A percentile compares a stretch with the other conserved stretches of the same genome.
Evolutionary conservation across 2,797 vertebrate genomes (phyloP).

Genomic region (Sebastes diaconus): DNA sequence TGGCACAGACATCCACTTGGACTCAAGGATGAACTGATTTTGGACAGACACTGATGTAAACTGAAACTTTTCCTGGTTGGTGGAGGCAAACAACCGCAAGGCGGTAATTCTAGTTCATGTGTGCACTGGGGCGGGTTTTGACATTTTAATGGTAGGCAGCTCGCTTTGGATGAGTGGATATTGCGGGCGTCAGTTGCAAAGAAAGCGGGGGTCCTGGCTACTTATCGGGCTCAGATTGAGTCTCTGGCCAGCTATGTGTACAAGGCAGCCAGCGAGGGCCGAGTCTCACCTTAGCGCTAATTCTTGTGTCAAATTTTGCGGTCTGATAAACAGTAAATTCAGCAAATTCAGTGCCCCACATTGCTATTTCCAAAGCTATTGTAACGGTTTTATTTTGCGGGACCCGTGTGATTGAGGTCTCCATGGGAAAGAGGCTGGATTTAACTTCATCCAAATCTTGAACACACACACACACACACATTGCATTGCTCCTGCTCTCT

Average conservation of each 20-base stretch:
- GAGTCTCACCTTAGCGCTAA: conserved; percentile 86
- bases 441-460: neutral
- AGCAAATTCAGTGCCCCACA: neutral
- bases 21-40: too few relatives aligned
- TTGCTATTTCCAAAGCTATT: neutral
- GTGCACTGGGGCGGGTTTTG: conserved; percentile 38
- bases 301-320: too few relatives aligned
- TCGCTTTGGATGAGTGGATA: conserved; percentile 71
- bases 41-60: too few relatives aligned
- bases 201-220: conserved; percentile 75
- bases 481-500: neutral
- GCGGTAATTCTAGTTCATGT: conserved; percentile 37
- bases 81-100: too few relatives aligned
- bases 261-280: conserved; percentile 95
- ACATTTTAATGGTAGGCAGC: conserved; percentile 83
- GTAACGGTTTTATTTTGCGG: neutral
- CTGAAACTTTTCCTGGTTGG: too few relatives aligned
- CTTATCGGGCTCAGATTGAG: conserved; percentile 87
- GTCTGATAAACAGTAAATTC: too few relatives aligned
- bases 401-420: neutral
- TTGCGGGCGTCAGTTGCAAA: conserved; percentile 76
- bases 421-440: neutral
- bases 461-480: neutral
- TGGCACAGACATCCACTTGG: too few relatives aligned
- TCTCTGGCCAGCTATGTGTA: conserved; percentile 94